Evolutionary conservation across 2,888 invertebrate genomes (phyloP), one percentile per base, ranked within the genome.

Genomic region (Mactromeris polynyma): DNA sequence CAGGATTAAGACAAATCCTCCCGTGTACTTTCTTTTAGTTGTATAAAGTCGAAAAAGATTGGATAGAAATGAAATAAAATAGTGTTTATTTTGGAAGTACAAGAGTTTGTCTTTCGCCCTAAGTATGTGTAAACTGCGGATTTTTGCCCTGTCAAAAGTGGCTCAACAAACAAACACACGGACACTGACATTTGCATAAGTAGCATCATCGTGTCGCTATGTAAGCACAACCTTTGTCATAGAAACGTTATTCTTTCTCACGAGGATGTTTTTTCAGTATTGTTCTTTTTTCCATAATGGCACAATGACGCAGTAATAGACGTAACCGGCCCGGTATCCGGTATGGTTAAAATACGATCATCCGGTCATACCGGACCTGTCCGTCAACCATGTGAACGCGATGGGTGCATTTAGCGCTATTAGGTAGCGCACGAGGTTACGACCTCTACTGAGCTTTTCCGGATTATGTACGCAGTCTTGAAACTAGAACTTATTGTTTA

Each of bases 1-100:
- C 90, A 92, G 81, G 91, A 92, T 92, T 92, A 92, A 17, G 17
- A 31, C 26, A 86, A 90, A 90, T 89, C 91, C 89, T 38, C 77
- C 77, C 73, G 91, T 91, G 73, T 91, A 86, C 84, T 64, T 84
- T 87, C 83, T 87, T 89, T 87, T 83, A 89, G 87, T 81, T 87
- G 89, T 82, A 85, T 89, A 90, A 89, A 90, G 77, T 81, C 87
- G 85, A 89, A 89, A 85, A 87, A 38, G 84, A 87, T 86, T 80
- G 88, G 46, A 21, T 51, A 80, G 77, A 89, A 91, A 88, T 82
- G 73, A 80, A 81, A 83, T 89, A 73, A 85, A 79, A 86, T 87
- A 69, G 82, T 90, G 90, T 90, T 91, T 91, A 83, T 51, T 85
- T 46, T 87, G 77, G 33, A 26, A 51, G 77, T 83, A 87, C 85